Evolutionary conservation across 2,888 invertebrate species (phyloP).

Genomic region (Therioaphis trifolii): DNA sequence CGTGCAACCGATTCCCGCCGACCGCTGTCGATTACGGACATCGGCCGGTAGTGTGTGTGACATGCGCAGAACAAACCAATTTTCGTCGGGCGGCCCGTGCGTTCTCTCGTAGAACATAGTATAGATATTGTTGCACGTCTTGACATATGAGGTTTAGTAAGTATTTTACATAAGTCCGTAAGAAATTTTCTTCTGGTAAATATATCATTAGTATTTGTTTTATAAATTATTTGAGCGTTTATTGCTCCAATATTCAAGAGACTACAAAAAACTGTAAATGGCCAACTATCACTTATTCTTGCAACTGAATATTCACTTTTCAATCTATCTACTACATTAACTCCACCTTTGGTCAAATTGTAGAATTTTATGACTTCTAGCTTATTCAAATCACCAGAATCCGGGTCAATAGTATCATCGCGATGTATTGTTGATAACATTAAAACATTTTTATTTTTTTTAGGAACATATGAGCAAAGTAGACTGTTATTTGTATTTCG

Average conservation of each 20-base stretch:
- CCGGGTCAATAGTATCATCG: constrained; percentile 63
- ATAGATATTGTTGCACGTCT: too few relatives aligned
- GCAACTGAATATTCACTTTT: constrained; percentile 63
- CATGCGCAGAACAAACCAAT: too few relatives aligned
- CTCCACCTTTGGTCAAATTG: constrained; percentile 64
- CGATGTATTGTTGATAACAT: constrained; percentile 63
- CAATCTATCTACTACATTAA: constrained; percentile 63
- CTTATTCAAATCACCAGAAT: constrained; percentile 62
- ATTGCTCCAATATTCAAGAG: constrained; percentile 63
- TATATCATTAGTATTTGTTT: constrained; percentile 56
- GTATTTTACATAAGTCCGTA: constrained; percentile 50
- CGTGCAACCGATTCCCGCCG: too few relatives aligned
- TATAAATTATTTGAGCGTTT: constrained; percentile 56
- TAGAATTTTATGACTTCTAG: too few relatives aligned
- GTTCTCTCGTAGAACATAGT: too few relatives aligned
- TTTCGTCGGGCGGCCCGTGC: too few relatives aligned
- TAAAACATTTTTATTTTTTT: constrained; percentile 63
- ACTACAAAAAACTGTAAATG: constrained; percentile 63
- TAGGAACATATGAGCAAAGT: constrained; percentile 64
- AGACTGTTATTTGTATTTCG: constrained; percentile 51
- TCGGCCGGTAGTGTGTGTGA: too few relatives aligned
- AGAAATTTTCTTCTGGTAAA: constrained; percentile 46
- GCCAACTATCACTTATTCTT: constrained; percentile 47
- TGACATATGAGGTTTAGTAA: constrained; percentile 45
- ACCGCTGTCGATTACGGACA: too few relatives aligned